A percentile compares a stretch with the other conserved stretches of the same genome.
Evolutionary conservation across 2,888 invertebrate species (phyloP).

Genomic region (Phengaris arion): DNA sequence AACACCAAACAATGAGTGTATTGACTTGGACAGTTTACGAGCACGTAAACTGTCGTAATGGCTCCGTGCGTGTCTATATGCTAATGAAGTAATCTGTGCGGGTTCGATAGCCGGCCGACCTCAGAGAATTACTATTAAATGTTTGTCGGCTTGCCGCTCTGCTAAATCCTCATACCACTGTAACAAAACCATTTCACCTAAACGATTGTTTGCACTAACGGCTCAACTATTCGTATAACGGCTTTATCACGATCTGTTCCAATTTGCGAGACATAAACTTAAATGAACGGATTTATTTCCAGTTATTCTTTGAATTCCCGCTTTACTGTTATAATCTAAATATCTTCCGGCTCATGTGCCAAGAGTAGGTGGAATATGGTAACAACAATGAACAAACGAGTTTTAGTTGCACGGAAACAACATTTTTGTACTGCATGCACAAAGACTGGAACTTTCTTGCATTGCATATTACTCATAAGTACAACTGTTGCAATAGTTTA

Average conservation of each 20-base stretch:
- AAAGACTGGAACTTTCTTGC: background rate
- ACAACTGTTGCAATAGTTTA: constrained; percentile 3
- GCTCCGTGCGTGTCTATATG: constrained; percentile 24
- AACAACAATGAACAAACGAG: background rate
- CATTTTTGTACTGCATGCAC: background rate
- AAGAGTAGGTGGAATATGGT: background rate
- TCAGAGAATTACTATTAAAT: constrained; percentile 39
- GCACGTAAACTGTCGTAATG: constrained; percentile 25
- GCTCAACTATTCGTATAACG: constrained; percentile 14
- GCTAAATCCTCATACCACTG: constrained; percentile 36
- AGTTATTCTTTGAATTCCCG: background rate
- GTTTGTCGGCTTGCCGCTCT: constrained; percentile 44
- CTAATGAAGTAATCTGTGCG: constrained; percentile 32
- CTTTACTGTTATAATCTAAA: background rate
- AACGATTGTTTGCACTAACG: constrained; percentile 24
- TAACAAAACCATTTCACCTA: constrained; percentile 11
- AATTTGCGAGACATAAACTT: background rate
- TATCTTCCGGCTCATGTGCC: background rate
- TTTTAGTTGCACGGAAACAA: background rate
- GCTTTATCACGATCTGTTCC: constrained; percentile 15
- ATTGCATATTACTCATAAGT: background rate
- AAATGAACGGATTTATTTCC: background rate
- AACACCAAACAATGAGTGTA: background rate
- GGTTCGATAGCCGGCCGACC: constrained; percentile 39
- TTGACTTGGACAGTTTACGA: constrained; percentile 9